phyloP scores from a whole-genome alignment of 2,888 invertebrate genomes.

The Athrips mouffetella region DNA sequence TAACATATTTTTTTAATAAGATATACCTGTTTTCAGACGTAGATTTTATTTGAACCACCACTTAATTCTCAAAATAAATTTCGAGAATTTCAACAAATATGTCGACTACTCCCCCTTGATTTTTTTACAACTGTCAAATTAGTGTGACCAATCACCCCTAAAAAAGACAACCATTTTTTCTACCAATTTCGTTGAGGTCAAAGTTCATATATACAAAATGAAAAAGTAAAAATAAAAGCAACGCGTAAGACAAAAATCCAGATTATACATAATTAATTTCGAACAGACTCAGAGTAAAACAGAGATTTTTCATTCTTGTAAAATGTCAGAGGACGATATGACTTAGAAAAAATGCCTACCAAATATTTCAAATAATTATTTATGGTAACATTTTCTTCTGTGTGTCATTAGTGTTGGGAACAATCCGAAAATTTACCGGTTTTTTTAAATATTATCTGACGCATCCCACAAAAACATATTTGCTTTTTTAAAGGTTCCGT shows the following conservation, averaged over 20 bases:
- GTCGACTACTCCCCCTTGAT: constrained; percentile 29
- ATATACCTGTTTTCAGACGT: constrained; percentile 9
- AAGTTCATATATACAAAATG: not conserved
- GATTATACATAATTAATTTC: too few species aligned
- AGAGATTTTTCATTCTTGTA: too few species aligned
- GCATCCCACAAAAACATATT: too few species aligned
- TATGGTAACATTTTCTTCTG: not conserved
- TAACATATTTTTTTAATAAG: constrained; percentile 1
- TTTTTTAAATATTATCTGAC: too few species aligned
- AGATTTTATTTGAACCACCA: constrained; percentile 19
- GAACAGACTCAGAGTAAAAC: too few species aligned
- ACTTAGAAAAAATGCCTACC: not conserved
- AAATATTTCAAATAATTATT: not conserved
- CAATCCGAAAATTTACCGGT: not conserved
- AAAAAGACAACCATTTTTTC: not conserved
- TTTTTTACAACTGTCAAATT: constrained; percentile 33
- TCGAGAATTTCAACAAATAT: constrained; percentile 27
- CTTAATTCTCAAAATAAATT: constrained; percentile 23
- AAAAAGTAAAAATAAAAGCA: not conserved
- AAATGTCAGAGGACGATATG: not conserved
- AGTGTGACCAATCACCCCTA: constrained; percentile 27
- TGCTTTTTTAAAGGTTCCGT: too few species aligned
- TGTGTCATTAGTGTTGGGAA: not conserved
- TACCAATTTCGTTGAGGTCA: not conserved
- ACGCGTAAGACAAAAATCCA: not conserved